A percentile compares a stretch with the other conserved stretches of the same genome.
Evolutionary conservation across 2,888 invertebrate genomes (phyloP).

Genomic region (Melanotus villosus): DNA sequence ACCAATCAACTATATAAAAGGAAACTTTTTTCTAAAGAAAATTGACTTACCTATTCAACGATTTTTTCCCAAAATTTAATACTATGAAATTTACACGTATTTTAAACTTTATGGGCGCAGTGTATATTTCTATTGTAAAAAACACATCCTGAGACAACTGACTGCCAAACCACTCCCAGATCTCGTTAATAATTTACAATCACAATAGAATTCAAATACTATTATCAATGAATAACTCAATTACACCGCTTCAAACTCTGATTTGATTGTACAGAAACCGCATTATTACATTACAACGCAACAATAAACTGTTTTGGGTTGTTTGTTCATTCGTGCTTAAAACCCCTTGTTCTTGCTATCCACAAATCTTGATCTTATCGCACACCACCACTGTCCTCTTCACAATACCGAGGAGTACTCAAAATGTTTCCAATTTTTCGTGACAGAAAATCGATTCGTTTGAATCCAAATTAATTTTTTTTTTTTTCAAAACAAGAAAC

Average conservation of each 20-base stretch:
- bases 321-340: constrained; percentile 42
- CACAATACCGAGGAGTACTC: background rate
- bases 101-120: too few species aligned
- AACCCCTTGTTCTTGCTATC: constrained; percentile 33
- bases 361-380: constrained; percentile 34
- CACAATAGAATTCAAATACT: background rate
- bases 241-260: constrained; percentile 30
- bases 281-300: constrained; percentile 39
- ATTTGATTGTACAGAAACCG: constrained; percentile 18
- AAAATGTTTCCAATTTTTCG: constrained; percentile 13
- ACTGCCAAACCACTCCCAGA: background rate
- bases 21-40: too few species aligned
- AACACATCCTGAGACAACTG: too few species aligned
- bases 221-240: constrained; percentile 31
- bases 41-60: too few species aligned
- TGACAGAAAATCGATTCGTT: too few species aligned
- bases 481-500: too few species aligned
- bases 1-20: too few species aligned
- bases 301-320: constrained; percentile 43
- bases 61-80: too few species aligned
- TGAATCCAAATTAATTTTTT: too few species aligned
- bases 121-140: too few species aligned
- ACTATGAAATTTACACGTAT: background rate
- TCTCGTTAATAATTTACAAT: background rate
- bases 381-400: background rate